These are phyloP conservation scores for Iguana delicatissima DNA, from an alignment of 2,797 vertebrate species.

Conservation along the genomic window DNA sequence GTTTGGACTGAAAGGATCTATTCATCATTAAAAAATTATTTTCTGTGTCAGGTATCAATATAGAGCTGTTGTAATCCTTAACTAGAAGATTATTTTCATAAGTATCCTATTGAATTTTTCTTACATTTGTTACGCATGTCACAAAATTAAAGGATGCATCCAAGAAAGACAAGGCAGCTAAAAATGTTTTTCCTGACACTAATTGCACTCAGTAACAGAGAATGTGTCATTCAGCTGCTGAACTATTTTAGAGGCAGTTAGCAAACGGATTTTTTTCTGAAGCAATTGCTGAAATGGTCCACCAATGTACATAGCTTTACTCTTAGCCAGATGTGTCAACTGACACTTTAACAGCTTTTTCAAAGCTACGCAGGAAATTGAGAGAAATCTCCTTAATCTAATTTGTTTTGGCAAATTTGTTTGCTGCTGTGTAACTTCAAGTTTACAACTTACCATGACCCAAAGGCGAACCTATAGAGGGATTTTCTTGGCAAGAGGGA, in stretches of 20 bases:
- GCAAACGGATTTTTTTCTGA: neutral
- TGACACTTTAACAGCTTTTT: neutral
- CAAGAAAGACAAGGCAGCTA: slow-evolving; percentile 1
- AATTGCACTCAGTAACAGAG: neutral
- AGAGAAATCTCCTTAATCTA: neutral
- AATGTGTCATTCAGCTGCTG: neutral
- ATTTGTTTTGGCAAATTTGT: neutral
- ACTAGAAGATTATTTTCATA: neutral
- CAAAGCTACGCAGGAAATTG: neutral
- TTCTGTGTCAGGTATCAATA: neutral
- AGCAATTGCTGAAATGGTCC: slow-evolving; percentile 11
- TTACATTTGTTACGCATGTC: neutral
- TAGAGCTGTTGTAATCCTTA: slow-evolving; percentile 1
- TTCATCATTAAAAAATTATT: neutral
- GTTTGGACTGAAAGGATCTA: neutral
- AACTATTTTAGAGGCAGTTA: neutral
- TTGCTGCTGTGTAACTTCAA: too few relatives aligned
- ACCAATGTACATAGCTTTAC: neutral
- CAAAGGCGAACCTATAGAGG: too few relatives aligned
- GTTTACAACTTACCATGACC: too few relatives aligned
- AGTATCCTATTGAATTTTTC: neutral
- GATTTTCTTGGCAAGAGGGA: too few relatives aligned
- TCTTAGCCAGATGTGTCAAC: neutral
- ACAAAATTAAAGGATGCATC: neutral
- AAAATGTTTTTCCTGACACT: neutral